phyloP scores from a whole-genome alignment of 2,113 vertebrate species.

The Serinus canaria region DNA sequence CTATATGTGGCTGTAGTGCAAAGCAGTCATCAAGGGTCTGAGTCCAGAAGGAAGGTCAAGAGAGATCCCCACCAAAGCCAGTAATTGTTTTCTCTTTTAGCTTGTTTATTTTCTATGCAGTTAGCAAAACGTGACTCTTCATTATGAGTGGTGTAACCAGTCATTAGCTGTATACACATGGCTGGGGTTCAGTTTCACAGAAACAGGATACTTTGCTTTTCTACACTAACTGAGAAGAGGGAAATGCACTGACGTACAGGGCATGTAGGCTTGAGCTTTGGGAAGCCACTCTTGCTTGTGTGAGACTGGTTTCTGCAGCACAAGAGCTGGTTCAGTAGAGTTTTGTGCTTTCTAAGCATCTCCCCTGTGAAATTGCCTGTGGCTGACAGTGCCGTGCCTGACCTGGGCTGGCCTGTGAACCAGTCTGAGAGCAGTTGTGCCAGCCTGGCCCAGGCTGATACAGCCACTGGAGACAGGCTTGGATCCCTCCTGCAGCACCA shows the following conservation, averaged over 20 bases:
- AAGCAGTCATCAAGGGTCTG: background rate
- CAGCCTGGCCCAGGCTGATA: background rate
- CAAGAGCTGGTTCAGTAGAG: background rate
- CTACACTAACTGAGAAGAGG: background rate
- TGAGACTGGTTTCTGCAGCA: background rate
- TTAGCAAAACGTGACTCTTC: conserved; percentile 56
- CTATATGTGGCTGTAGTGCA: background rate
- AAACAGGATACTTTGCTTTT: conserved; percentile 31
- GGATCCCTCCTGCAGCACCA: background rate
- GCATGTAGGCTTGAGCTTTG: background rate
- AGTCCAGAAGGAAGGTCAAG: background rate
- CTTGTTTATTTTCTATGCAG: conserved; percentile 59
- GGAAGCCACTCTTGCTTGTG: background rate
- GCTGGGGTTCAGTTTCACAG: conserved; percentile 42
- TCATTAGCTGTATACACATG: conserved; percentile 46
- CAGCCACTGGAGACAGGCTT: background rate
- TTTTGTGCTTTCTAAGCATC: background rate
- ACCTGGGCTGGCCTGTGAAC: background rate
- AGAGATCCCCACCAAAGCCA: conserved; percentile 21
- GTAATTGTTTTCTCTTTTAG: conserved; percentile 44
- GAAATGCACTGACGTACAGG: background rate
- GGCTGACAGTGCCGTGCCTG: fast-evolving
- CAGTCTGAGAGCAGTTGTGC: background rate
- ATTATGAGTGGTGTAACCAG: conserved; percentile 47
- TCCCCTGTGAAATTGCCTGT: background rate